Evolutionary conservation across 23 tunicate genomes (phyloP), one percentile per base, ranked within the genome.

Genomic region (Styela plicata): DNA sequence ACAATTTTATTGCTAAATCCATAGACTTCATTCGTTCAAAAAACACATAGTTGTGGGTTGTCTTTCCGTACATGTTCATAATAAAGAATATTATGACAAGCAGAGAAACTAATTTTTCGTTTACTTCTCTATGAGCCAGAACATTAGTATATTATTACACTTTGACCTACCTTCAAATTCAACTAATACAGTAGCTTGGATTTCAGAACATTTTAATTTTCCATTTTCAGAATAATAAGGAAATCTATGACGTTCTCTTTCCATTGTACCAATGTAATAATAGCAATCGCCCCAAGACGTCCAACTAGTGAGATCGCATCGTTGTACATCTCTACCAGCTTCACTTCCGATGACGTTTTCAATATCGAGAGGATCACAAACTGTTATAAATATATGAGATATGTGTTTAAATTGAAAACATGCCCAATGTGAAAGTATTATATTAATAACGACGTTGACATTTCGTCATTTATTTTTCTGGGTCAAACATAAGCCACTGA

Each of bases 281-380:
- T 67, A 67, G 31, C 71, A 67, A 0, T 67, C 71, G 71, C 71
- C 22, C 71, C 71, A 67, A 25, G 71, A 25, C 22, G 71, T 67
- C 71, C 71, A 67, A 1, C 30, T 27, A 13, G 71, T 67, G 30
- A 67, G 31, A 67, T 67, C 71, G 71, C 71, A 67, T 16, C 31
- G 31, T 67, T 67, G 71, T 24, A 1, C 31, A 0, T 27, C 16
- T 25, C 31, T 25, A 25, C 17, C 17, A 22, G 22, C 30, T 16
- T 67, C 71, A 67, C 71, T 67, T 67, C 71, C 71, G 19, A 25
- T 27, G 31, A 67, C 71, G 31, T 67, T 67, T 25, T 67, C 71
- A 17, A 67, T 25, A 67, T 67, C 71, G 31, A 27, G 71, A 16
- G 31, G 31, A 29, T 27, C 30, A 29, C 71, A 67, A 1, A 67